phyloP scores from a whole-genome alignment of 1,140 invertebrate species.

The Nixonia krombeini region DNA sequence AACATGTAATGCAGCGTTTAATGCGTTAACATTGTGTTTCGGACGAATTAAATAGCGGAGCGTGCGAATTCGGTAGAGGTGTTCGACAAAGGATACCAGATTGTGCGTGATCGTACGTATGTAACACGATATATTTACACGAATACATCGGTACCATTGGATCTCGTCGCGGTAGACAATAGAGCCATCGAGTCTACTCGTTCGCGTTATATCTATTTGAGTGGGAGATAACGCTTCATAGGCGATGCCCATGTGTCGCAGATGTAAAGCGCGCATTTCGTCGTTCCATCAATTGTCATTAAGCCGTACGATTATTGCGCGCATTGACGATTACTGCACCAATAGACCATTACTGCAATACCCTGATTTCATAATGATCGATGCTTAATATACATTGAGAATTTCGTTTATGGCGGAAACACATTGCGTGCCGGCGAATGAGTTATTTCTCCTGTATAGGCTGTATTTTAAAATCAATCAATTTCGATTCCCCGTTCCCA shows the following conservation, averaged over 20 bases:
- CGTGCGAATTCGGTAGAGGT: conserved; percentile 23
- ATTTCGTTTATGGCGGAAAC: conserved; percentile 59
- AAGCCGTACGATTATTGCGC: conserved; percentile 67
- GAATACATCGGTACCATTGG: conserved; percentile 26
- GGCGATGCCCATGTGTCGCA: conserved; percentile 35
- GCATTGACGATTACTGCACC: conserved; percentile 63
- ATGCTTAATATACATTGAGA: conserved; percentile 57
- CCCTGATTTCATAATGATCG: conserved; percentile 59
- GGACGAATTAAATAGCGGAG: conserved; percentile 16
- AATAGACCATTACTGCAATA: conserved; percentile 61
- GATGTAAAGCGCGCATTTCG: conserved; percentile 55
- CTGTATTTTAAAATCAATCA: no score
- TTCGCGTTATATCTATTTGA: conserved; percentile 39
- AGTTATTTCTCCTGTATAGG: conserved; percentile 13
- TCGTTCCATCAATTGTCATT: conserved; percentile 69
- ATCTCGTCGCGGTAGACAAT: conserved; percentile 41
- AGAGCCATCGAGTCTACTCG: conserved; percentile 43
- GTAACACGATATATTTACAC: conserved; percentile 41
- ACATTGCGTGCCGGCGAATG: conserved; percentile 44
- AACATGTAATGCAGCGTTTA: conserved; percentile 1
- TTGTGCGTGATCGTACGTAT: conserved; percentile 34
- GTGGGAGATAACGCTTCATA: conserved; percentile 35
- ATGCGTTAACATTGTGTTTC: conserved; percentile 20
- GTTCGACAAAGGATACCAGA: conserved; percentile 31
- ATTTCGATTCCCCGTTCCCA: no score